phyloP scores from a whole-genome alignment of 2,888 invertebrate species.

The Ectemnius lituratus region DNA sequence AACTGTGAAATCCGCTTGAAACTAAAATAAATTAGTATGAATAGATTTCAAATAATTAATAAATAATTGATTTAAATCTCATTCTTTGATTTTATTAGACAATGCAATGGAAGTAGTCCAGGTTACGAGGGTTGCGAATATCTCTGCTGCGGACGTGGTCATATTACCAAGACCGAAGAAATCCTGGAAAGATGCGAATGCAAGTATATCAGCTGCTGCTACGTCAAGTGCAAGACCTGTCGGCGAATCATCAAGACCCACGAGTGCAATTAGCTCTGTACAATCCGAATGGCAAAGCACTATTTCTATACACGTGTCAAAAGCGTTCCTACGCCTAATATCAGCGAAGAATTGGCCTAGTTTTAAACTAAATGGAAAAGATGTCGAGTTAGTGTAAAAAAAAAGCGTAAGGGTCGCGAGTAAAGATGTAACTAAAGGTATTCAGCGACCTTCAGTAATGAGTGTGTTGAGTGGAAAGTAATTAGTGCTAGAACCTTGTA shows the following conservation, averaged over 20 bases:
- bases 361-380: not conserved
- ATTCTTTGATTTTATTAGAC: constrained; percentile 78
- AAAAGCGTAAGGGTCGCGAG: not conserved
- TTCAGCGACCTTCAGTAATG: constrained; percentile 27
- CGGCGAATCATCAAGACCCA: constrained; percentile 84
- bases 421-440: constrained; percentile 2
- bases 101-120: constrained; percentile 84
- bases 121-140: constrained; percentile 87
- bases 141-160: constrained; percentile 91
- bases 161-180: constrained; percentile 83
- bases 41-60: no score
- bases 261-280: constrained; percentile 82
- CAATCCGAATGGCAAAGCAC: no score
- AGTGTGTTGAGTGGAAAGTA: constrained; percentile 26
- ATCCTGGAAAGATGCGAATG: constrained; percentile 89
- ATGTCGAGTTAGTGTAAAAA: not conserved
- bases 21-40: no score
- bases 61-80: no score
- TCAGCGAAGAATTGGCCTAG: no score
- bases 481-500: constrained; percentile 26
- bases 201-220: constrained; percentile 92
- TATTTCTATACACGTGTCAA: not conserved
- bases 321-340: not conserved
- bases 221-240: constrained; percentile 92
- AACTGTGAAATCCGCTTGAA: no score